Base-by-base conservation (phyloP, 2,888 invertebrate species). In the Zelleria hepariella region DNA sequence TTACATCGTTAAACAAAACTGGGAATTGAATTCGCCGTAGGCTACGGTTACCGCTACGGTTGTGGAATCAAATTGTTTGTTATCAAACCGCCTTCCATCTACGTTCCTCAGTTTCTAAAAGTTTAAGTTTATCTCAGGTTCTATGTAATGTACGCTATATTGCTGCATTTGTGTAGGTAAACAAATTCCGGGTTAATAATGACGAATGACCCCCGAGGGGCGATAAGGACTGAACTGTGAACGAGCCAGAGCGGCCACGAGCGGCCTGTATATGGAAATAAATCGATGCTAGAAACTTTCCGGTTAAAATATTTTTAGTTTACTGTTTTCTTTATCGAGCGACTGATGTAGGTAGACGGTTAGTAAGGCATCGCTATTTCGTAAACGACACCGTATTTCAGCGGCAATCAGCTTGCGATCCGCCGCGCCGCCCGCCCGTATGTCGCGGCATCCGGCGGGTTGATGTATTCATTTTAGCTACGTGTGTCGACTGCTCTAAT, bases 181-280 rank as follows among this genome's bases (percentile, higher is more conserved):
- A 55, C 55, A 26, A 55, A 32, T 32, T 26, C 55, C n/a, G 10
- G 55, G n/a, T 69, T 73, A 68, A 72, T 68, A 71, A 68, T 75
- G 70, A 73, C 65, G 63, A 68, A 73, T 71, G 64, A 67, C 61
- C 57, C 70, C 68, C 60, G 56, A 62, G 70, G 63, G 58, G 61
- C 63, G 65, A 70, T 67, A 67, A 69, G 68, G 64, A 65, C 65
- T 66, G 55, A 5, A 27, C 21, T 42, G 32, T 42, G 32, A 42
- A 42, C 32, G 32, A 10, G 6, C 32, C 32, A 42, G n/a, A n/a
- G 8, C 20, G 21, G 27, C 53, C n/a, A n/a, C n/a, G n/a, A 24
- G 6, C 26, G 21, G 55, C 27, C 18, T 42, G 32, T 27, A 21
- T 32, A 32, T 55, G 66, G 61, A 67, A 68, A 70, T 67, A 68